Percentiles rank a stretch among this genome's conserved stretches.
Evolutionary conservation across 2,888 invertebrate genomes (phyloP).

Genomic region (Nomada lathburiana): DNA sequence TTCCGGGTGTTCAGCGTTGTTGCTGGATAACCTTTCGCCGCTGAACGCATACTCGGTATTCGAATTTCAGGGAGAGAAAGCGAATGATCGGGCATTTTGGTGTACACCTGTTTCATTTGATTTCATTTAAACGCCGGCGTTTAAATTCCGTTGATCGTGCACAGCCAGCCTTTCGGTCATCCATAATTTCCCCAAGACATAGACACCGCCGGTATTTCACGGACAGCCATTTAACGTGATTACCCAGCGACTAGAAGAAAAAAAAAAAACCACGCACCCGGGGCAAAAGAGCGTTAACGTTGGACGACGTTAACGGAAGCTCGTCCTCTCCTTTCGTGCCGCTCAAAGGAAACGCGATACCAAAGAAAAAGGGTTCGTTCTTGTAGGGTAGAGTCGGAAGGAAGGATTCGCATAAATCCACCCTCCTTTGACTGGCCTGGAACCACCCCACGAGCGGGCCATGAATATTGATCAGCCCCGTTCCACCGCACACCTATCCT

Average conservation of each 20-base stretch:
- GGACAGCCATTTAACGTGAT: slow-evolving; percentile 39
- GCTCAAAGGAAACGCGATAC: slow-evolving; percentile 43
- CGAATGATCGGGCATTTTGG: not conserved
- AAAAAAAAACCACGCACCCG: not conserved
- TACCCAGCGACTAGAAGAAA: slow-evolving; percentile 19
- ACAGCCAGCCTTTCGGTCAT: not conserved
- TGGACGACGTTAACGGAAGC: slow-evolving; percentile 49
- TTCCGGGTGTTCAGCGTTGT: slow-evolving; percentile 67
- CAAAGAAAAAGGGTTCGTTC: slow-evolving; percentile 62
- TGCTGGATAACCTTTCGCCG: slow-evolving; percentile 31
- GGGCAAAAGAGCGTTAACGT: slow-evolving; percentile 36
- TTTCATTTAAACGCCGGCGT: no score
- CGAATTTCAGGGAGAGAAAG: not conserved
- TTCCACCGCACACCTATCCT: slow-evolving; percentile 72
- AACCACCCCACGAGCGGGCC: slow-evolving; percentile 73
- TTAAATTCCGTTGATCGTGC: not conserved
- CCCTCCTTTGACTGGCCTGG: slow-evolving; percentile 68
- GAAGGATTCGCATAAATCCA: slow-evolving; percentile 82
- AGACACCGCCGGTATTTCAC: not conserved
- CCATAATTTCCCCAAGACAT: not conserved
- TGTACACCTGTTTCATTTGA: not conserved
- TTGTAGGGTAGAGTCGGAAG: slow-evolving; percentile 66
- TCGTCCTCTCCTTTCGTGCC: slow-evolving; percentile 17
- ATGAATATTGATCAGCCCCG: slow-evolving; percentile 83
- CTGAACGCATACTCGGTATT: not conserved